These are phyloP conservation scores for Mythimna vitellina DNA, from an alignment of 2,888 invertebrate genomes.

Conservation along the genomic window DNA sequence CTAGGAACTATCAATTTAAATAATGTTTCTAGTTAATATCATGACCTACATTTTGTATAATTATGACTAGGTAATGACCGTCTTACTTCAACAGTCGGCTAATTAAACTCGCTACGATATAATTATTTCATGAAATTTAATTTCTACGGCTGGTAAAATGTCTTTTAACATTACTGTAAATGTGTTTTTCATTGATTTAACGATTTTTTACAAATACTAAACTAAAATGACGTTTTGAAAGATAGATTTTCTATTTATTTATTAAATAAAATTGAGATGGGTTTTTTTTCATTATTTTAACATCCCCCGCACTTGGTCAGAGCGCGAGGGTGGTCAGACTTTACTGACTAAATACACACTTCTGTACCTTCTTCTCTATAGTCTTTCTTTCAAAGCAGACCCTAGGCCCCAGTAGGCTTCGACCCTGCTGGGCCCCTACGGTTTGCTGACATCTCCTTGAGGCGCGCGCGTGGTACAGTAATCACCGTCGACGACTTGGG, in stretches of 20 bases:
- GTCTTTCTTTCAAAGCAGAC: no score
- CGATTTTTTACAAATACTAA: not conserved
- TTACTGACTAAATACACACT: no score
- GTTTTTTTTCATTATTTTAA: no score
- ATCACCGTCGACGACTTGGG: no score
- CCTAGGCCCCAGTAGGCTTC: no score
- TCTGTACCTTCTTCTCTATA: no score
- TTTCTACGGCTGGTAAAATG: slow-evolving; percentile 6
- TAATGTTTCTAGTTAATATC: slow-evolving; percentile 49
- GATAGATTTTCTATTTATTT: not conserved
- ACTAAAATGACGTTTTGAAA: not conserved
- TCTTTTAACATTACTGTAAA: not conserved
- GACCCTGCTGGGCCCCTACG: no score
- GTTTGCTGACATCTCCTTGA: no score
- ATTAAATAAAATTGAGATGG: no score
- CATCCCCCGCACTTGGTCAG: no score
- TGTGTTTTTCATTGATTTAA: not conserved
- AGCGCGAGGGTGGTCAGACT: no score
- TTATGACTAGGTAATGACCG: slow-evolving; percentile 45
- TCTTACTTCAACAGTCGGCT: slow-evolving; percentile 42
- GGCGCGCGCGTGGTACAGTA: no score
- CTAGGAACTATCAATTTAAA: slow-evolving; percentile 53
- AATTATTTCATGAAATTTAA: slow-evolving; percentile 27
- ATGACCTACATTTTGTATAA: slow-evolving; percentile 46
- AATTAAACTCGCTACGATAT: slow-evolving; percentile 28